Base-by-base conservation (phyloP, 53 echinoderm and acorn worm species). In the Mesocentrotus franciscanus region DNA sequence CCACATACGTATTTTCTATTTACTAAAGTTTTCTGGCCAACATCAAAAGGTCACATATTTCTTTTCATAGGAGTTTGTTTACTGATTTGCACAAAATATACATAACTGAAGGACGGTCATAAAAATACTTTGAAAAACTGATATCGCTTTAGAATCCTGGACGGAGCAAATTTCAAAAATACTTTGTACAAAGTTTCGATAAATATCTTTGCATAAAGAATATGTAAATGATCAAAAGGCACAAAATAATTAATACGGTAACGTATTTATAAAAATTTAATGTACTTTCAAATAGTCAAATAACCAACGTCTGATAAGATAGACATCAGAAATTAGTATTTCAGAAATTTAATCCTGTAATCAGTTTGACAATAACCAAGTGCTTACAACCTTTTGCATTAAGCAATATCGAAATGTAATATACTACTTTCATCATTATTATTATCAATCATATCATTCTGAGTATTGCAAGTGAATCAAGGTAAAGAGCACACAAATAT, bases 261-360 rank as follows among this genome's bases (percentile, higher is more conserved):
- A 59, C 8, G 27, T 57, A 11, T 58, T 57, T 55, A 42, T 59
- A 49, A 4, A 49, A 49, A 49, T 49, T 49, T 49, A 84, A 42
- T 42, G 49, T 84, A 42, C 49, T 84, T 42, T 84, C 24, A 84
- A 49, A 84, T 42, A 3, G 15, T 55, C 49, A 84, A 84, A 57
- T 87, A 10, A 87, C 8, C 27, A 58, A 58, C 7, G 29, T 42
- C 1, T 58, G 27, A 87, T 58, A 26, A 58, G 10, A 87, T 27
- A 58, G 17, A 81, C 14, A 33, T 68, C 30, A 76, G 42, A 18
- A n/a, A 75, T 75, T 30, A 75, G n/a, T 87, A 87, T 87, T 87
- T 87, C 87, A 87, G 87, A 87, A 87, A 58, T 58, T 39, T 58
- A n/a, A 27, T 58, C 58, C 87, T 87, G 57, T 57, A 85, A 85